phyloP scores from a whole-genome alignment of 30 jellyfish, hydroid and myxozoan genomes.

The Turritopsis rubra region DNA sequence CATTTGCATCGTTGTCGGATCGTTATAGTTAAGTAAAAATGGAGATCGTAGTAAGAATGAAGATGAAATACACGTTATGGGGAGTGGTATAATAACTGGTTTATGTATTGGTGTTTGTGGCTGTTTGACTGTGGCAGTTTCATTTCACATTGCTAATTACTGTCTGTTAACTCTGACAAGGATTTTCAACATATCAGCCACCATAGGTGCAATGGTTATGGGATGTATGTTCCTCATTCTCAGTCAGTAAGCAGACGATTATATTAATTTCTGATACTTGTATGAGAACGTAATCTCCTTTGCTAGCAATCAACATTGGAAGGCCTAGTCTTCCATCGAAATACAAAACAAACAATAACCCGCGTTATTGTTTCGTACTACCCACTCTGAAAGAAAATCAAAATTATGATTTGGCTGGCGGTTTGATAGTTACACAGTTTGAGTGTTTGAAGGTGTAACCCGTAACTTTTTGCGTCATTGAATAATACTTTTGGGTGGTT shows the following conservation, averaged over 20 bases:
- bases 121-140: not conserved
- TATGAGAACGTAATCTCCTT: not conserved
- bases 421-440: no score
- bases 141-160: not conserved
- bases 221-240: not conserved
- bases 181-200: not conserved
- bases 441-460: no score
- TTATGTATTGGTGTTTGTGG: not conserved
- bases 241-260: not conserved
- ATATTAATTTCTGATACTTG: not conserved
- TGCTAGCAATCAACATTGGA: not conserved
- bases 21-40: not conserved
- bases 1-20: not conserved
- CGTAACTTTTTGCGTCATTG: no score
- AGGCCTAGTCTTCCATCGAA: no score
- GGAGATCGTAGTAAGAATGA: not conserved
- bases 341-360: no score
- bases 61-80: not conserved
- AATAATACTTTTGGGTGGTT: no score
- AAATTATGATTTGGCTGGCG: no score
- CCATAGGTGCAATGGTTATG: not conserved
- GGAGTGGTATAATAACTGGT: not conserved
- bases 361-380: no score
- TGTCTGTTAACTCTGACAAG: not conserved
- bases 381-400: no score